Evolutionary conservation across 2,797 vertebrate species (phyloP), one percentile per base, ranked within the genome.

Genomic region (Pipistrellus pygmaeus): DNA sequence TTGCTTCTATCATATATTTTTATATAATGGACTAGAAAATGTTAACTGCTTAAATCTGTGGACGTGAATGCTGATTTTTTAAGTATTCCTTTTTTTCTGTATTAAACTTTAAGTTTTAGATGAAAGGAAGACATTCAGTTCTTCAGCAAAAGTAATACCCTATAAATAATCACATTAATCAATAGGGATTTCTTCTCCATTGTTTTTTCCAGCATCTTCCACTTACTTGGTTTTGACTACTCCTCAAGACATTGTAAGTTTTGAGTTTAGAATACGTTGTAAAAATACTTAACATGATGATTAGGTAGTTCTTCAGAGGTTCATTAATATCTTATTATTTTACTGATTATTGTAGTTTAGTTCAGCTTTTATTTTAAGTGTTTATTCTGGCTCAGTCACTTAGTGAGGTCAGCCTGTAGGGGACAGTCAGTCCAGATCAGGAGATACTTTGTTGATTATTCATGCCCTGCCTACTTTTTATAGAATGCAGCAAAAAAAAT

Each of bases 131-230:
- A 53, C 55, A 20, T 38, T 96, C 2, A 38, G 38, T 12, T 51
- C 44, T 78, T 66, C 60, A 77, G 30, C 72, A 44, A 80, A 80
- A 60, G 51, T 88, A 62, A 62, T 73, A 35, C 13, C 64, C 7
- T 51, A 12, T 17, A 89, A 64, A 21, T 27, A 87, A 4, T 80
- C 44, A n/a, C 23, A 17, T 89, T 55, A 75, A 90, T 81, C 48
- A 73, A 8, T 46, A 73, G 77, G 14, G 2, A 10, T 87, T 84
- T 87, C 55, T 46, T 94, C 55, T 71, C 62, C 25, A 17, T 60
- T 86, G 35, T 30, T 95, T 68, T 86, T 89, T 32, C 66, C 87
- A 46, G 44, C 30, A 41, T 86, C 64, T 44, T 89, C 25, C 30
- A 21, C 1, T 21, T 27, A 27, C 25, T 55, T 80, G 12, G 6